Evolutionary conservation across 2,797 vertebrate species (phyloP).

Genomic region (Phrynocephalus vlangalii): DNA sequence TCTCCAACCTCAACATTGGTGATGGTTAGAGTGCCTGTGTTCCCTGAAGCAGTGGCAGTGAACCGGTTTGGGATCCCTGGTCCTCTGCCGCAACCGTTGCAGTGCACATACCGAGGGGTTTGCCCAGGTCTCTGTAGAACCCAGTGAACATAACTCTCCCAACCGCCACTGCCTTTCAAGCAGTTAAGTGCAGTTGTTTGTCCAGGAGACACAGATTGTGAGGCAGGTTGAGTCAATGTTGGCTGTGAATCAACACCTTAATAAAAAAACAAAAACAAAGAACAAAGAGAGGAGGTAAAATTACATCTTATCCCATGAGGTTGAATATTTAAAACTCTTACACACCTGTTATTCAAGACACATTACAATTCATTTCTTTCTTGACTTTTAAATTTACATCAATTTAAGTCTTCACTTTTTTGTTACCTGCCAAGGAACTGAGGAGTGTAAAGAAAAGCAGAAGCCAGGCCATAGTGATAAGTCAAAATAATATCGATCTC

Average conservation of each 20-base stretch:
- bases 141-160: background rate
- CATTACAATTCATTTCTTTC: background rate
- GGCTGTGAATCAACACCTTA: background rate
- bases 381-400: too few relatives aligned
- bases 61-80: background rate
- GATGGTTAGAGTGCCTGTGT: background rate
- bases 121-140: background rate
- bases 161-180: background rate
- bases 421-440: background rate
- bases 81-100: background rate
- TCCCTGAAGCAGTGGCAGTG: background rate
- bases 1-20: slow-evolving; percentile 2
- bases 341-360: background rate
- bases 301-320: background rate
- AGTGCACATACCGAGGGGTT: background rate
- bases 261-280: background rate
- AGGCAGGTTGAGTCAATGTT: slow-evolving; percentile 25
- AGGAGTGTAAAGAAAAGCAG: background rate
- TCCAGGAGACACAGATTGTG: background rate
- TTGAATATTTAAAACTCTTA: background rate
- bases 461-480: background rate
- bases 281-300: background rate
- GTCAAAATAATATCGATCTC: background rate
- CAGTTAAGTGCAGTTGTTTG: background rate
- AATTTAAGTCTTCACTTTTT: background rate